Evolutionary conservation across 2,888 invertebrate species (phyloP).

Genomic region (Muschampia plurimacula): DNA sequence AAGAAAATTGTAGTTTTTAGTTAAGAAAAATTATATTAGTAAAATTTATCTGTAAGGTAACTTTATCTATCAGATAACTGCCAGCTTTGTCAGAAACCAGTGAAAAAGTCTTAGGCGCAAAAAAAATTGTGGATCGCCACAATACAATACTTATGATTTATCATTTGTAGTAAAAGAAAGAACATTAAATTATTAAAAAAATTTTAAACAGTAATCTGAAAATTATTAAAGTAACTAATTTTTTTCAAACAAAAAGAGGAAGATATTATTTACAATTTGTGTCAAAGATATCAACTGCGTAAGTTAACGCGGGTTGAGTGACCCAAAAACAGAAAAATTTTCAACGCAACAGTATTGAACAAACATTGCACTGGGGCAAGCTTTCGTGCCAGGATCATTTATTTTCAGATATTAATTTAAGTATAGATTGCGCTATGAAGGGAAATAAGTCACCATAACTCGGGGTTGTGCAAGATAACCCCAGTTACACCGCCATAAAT

Average conservation of each 20-base stretch:
- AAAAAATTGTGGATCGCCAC: too few species aligned
- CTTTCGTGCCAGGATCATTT: constrained; percentile 29
- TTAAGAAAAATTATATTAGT: too few species aligned
- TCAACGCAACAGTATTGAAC: constrained; percentile 47
- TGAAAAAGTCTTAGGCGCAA: too few species aligned
- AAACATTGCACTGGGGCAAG: constrained; percentile 47
- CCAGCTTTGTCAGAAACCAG: too few species aligned
- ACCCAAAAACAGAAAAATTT: constrained; percentile 2
- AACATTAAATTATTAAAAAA: too few species aligned
- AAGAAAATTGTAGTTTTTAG: too few species aligned
- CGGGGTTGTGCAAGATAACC: constrained; percentile 67
- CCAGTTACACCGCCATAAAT: constrained; percentile 61
- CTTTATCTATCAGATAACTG: too few species aligned
- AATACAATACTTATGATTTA: too few species aligned
- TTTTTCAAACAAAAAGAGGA: not conserved
- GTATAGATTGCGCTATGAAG: constrained; percentile 42
- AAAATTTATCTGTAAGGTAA: too few species aligned
- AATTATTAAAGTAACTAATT: too few species aligned
- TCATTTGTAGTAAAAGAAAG: too few species aligned
- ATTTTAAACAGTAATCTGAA: too few species aligned
- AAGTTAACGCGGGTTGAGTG: not conserved
- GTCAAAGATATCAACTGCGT: not conserved
- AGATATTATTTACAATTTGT: not conserved
- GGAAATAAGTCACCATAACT: constrained; percentile 67
- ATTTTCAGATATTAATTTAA: constrained; percentile 32